These are phyloP conservation scores for Drosophila pandora DNA, from an alignment of 1,140 invertebrate genomes.

Conservation along the genomic window DNA sequence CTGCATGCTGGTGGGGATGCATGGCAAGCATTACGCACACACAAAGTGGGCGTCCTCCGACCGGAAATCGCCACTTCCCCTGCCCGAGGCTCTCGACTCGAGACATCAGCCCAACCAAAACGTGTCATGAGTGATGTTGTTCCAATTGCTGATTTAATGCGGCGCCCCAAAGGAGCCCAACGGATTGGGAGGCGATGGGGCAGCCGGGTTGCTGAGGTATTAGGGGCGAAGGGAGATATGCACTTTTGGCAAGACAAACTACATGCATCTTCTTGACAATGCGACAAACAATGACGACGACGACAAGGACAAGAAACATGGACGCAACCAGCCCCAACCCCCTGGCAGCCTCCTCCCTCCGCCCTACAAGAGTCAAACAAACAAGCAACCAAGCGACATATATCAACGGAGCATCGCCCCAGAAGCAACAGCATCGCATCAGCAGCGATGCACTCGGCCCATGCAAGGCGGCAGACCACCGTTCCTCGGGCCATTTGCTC, in stretches of 20 bases:
- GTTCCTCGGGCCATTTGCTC: constrained; percentile 78
- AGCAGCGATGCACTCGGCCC: constrained; percentile 23
- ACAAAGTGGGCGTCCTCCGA: constrained; percentile 57
- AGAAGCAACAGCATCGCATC: constrained; percentile 23
- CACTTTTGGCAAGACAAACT: constrained; percentile 76
- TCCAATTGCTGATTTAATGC: constrained; percentile 83
- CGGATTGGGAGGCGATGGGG: constrained; percentile 20
- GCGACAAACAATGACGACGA: constrained; percentile 78
- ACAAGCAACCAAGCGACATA: constrained; percentile 76
- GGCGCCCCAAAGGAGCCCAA: constrained; percentile 50
- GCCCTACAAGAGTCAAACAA: constrained; percentile 57
- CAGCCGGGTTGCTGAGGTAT: not conserved
- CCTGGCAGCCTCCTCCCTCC: not conserved
- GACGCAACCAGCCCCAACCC: constrained; percentile 9
- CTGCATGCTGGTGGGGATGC: constrained; percentile 48
- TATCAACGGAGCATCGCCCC: constrained; percentile 60
- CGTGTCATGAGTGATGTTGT: constrained; percentile 82
- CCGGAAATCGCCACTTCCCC: constrained; percentile 7
- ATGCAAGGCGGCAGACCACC: constrained; percentile 30
- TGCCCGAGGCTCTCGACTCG: constrained; percentile 21
- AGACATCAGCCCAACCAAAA: constrained; percentile 59
- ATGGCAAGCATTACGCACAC: constrained; percentile 78
- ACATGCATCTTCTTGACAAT: constrained; percentile 82
- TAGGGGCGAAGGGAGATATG: constrained; percentile 2
- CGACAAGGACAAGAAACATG: constrained; percentile 73